phyloP scores from a whole-genome alignment of 2,113 vertebrate genomes.

The Pycnonotus jocosus region DNA sequence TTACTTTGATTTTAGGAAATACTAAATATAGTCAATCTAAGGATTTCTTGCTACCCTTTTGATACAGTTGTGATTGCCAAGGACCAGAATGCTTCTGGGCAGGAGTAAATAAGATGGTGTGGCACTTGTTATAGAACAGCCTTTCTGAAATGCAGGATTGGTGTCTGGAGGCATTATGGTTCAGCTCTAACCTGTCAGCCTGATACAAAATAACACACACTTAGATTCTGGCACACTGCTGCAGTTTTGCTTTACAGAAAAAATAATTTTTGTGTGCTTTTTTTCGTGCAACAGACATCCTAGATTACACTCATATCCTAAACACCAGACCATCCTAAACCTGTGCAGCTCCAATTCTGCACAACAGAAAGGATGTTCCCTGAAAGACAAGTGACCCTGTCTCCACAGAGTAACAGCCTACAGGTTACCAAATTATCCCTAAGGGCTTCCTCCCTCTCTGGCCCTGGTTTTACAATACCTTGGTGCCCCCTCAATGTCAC shows the following conservation, averaged over 20 bases:
- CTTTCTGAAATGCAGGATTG: background rate
- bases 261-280: background rate
- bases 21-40: slow-evolving; percentile 8
- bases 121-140: background rate
- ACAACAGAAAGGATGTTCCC: background rate
- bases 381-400: background rate
- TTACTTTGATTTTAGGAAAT: slow-evolving; percentile 31
- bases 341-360: background rate
- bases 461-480: background rate
- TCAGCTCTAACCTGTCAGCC: background rate
- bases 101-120: background rate
- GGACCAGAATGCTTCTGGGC: background rate
- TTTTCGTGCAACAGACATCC: background rate
- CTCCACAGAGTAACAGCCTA: background rate
- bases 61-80: background rate
- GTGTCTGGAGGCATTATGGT: background rate
- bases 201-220: background rate
- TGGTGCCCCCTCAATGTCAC: background rate
- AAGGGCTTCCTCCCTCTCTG: background rate
- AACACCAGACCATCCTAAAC: background rate
- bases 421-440: background rate
- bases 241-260: background rate
- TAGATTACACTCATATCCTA: background rate
- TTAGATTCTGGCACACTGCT: background rate
- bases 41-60: background rate